Conservation (phyloP, 2,797 vertebrate species). For the Oryzias dopingdopingensis region DNA sequence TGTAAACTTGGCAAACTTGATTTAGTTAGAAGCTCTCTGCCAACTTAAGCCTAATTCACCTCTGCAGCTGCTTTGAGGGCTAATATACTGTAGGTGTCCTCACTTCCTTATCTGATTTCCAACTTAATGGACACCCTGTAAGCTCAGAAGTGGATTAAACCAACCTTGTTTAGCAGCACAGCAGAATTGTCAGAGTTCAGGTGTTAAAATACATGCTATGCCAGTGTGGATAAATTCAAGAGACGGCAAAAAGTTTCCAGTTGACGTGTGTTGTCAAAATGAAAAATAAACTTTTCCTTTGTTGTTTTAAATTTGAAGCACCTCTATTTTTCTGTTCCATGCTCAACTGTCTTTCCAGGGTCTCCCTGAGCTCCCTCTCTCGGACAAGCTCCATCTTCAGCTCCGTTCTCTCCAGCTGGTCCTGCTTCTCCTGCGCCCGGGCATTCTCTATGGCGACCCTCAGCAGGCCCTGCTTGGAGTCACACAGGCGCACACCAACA, state of each 20-base stretch:
- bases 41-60: constrained; percentile 55
- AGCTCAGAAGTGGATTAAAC: constrained; percentile 39
- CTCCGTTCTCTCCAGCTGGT: constrained; percentile 97
- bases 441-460: constrained; percentile 99
- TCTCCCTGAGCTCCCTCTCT: constrained; percentile 95
- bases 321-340: constrained; percentile 99
- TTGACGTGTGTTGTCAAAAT: constrained; percentile 13
- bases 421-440: constrained; percentile 97
- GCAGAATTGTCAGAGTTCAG: constrained; percentile 27
- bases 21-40: constrained; percentile 41
- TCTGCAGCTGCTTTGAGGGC: constrained; percentile 42
- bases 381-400: constrained; percentile 98
- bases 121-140: constrained; percentile 40
- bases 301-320: constrained; percentile 37
- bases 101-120: constrained; percentile 52
- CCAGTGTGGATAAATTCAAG: constrained; percentile 18
- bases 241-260: constrained; percentile 12
- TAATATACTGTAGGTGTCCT: constrained; percentile 51
- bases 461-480: constrained; percentile 90
- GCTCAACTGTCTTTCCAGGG: constrained; percentile 94
- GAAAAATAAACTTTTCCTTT: not conserved
- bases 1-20: constrained; percentile 47
- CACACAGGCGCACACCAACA: constrained; percentile 65
- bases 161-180: constrained; percentile 21
- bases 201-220: constrained; percentile 22